These are phyloP conservation scores for Strigops habroptila DNA, from an alignment of 2,113 vertebrate genomes.

Conservation along the genomic window DNA sequence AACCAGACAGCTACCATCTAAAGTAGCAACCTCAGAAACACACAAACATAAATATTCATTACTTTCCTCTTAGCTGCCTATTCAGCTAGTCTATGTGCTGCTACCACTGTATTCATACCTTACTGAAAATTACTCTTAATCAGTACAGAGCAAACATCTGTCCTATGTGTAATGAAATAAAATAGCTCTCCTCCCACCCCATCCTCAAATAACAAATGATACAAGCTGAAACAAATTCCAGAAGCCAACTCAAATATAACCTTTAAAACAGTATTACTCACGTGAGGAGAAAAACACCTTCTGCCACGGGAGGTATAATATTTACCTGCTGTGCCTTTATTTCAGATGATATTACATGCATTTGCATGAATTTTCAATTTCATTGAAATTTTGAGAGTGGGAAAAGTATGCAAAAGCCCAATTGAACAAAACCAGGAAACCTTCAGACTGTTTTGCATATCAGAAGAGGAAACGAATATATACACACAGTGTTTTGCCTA, in stretches of 20 bases:
- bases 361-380: background rate
- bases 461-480: background rate
- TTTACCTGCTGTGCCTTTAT: background rate
- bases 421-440: background rate
- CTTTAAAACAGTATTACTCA: background rate
- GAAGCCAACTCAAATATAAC: background rate
- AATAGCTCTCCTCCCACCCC: background rate
- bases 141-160: background rate
- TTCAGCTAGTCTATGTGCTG: background rate
- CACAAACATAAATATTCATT: background rate
- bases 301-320: background rate
- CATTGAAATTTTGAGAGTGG: background rate
- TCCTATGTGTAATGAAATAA: background rate
- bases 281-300: background rate
- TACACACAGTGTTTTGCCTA: rapidly evolving
- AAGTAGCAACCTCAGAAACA: background rate
- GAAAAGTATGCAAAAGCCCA: background rate
- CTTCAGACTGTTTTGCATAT: background rate
- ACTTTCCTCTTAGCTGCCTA: background rate
- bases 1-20: background rate
- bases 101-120: background rate
- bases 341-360: background rate
- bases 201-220: background rate
- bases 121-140: background rate
- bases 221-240: background rate